Base-by-base conservation (phyloP, 2,888 invertebrate species). In the Nomada ruficornis region DNA sequence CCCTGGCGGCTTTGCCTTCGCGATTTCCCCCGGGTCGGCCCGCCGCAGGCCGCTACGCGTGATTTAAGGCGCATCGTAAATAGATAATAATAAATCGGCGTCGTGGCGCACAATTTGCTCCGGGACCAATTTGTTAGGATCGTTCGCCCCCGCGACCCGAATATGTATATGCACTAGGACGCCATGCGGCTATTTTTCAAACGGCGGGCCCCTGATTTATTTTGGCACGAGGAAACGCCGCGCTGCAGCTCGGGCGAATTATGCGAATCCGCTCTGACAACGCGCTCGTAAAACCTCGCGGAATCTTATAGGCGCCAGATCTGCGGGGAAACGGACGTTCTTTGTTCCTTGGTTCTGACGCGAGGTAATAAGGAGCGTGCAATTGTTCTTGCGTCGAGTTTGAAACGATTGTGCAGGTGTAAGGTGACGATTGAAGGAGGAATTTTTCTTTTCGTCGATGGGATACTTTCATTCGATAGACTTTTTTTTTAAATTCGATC, bases 51-150 rank as follows among this genome's bases (percentile, higher is more conserved):
- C 55, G 55, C 23, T 74, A 68, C 76, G 86, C 84, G 85, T 88
- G 88, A 88, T 88, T 88, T 88, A 88, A 88, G 86, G 80, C 80
- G 87, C 88, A 84, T 88, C 88, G 88, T 88, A 89, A 89, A 89
- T 90, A 89, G 88, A 90, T 89, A 90, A 90, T 89, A 90, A 87
- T 85, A 89, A 90, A 88, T 90, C 86, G 87, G 88, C 89, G 83
- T 82, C 84, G 84, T 83, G 89, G 88, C 78, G 85, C 80, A 36
- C 86, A 85, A 91, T 90, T 90, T 88, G 88, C 89, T 90, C 88
- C 87, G 86, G 80, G 85, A 90, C 89, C 91, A 91, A 91, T 91
- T 90, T 89, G 89, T 89, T 89, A 86, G 89, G 86, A 91, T 89
- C 89, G 85, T 82, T 88, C 86, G 85, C 83, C 84, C 84, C 85